Conservation (phyloP, 1,140 invertebrate species). For the Leptinotarsa undecemlineata region DNA sequence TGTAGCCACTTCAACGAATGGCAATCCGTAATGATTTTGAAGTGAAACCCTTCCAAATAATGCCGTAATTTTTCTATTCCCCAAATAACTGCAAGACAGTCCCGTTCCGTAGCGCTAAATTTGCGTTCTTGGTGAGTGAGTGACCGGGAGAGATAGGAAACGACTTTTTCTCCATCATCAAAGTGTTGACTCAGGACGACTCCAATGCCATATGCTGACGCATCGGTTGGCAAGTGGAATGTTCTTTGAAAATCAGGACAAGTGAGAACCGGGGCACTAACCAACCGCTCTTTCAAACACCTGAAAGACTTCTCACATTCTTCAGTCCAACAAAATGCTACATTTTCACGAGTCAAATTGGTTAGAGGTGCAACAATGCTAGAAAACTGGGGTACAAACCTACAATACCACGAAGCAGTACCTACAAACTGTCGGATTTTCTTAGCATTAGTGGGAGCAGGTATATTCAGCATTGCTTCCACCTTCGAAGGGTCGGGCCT, state of each 20-base stretch:
- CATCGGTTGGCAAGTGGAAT: constrained; percentile 36
- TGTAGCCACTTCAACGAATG: constrained; percentile 29
- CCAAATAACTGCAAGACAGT: constrained; percentile 47
- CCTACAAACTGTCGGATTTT: constrained; percentile 28
- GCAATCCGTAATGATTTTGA: constrained; percentile 59
- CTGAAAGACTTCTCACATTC: constrained; percentile 42
- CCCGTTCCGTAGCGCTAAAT: constrained; percentile 36
- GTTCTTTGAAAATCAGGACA: background rate
- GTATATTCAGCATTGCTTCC: background rate
- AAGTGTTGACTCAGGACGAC: constrained; percentile 9
- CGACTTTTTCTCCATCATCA: constrained; percentile 12
- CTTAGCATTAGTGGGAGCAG: constrained; percentile 2
- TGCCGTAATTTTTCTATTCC: constrained; percentile 52
- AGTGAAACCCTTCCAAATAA: constrained; percentile 55
- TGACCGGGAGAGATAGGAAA: constrained; percentile 18
- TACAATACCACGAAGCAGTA: constrained; percentile 30
- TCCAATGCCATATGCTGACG: constrained; percentile 38
- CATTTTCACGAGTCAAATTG: background rate
- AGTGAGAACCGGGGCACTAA: background rate
- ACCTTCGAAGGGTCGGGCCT: constrained; percentile 29
- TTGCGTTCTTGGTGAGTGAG: constrained; percentile 4
- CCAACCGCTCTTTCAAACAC: constrained; percentile 12
- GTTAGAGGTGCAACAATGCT: background rate
- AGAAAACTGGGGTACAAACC: constrained; percentile 26
- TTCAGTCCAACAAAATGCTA: constrained; percentile 2